Evolutionary conservation across 35 echinoderm and acorn worm species (phyloP).

Genomic region (Acanthaster planci): DNA sequence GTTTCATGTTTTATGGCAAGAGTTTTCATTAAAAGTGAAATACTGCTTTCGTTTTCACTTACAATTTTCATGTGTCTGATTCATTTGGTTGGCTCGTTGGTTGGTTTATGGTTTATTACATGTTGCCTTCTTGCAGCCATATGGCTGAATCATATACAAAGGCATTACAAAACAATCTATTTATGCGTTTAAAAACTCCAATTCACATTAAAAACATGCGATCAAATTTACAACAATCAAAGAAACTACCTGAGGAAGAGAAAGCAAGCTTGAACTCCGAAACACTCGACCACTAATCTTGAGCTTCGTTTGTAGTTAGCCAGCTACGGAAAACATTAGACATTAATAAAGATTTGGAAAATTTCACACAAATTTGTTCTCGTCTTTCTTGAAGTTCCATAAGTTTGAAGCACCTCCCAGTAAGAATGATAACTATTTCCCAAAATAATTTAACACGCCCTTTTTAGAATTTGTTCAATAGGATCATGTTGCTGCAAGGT

Average conservation of each 20-base stretch:
- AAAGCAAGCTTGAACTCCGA: not conserved
- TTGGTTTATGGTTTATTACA: too few species aligned
- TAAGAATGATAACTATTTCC: conserved; percentile 12
- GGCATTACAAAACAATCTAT: too few species aligned
- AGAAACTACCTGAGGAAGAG: not conserved
- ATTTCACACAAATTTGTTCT: not conserved
- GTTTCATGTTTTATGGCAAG: too few species aligned
- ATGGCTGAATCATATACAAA: too few species aligned
- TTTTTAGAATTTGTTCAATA: conserved; percentile 23
- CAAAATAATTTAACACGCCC: conserved; percentile 41
- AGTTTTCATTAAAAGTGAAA: too few species aligned
- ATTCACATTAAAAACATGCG: conserved; percentile 14
- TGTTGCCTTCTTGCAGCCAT: too few species aligned
- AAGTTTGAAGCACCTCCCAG: not conserved
- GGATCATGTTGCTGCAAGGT: conserved; percentile 5
- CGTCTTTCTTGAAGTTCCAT: not conserved
- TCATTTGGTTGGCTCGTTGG: too few species aligned
- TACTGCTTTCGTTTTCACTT: too few species aligned
- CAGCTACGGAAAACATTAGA: conserved; percentile 17
- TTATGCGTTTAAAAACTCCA: conserved; percentile 9
- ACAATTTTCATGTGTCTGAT: too few species aligned
- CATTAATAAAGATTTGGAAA: not conserved
- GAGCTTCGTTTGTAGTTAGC: conserved; percentile 12
- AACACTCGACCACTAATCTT: not conserved
- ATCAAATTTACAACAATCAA: conserved; percentile 15